Conservation (phyloP, 2,888 invertebrate genomes). For the Leptura quadrifasciata region DNA sequence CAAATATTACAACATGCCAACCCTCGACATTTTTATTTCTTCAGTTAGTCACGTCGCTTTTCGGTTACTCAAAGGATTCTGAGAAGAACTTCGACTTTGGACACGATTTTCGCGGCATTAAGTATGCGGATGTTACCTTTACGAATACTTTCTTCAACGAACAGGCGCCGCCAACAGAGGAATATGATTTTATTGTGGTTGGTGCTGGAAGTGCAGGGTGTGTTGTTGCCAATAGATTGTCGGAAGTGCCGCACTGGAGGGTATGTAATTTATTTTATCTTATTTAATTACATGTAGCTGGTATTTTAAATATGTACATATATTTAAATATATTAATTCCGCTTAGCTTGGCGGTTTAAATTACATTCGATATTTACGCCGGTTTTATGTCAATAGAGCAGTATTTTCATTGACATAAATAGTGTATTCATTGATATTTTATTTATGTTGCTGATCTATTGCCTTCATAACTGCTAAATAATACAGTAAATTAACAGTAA, state of each 20-base stretch:
- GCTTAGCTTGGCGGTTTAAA: too few relatives aligned
- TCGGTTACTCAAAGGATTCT: constrained; percentile 74
- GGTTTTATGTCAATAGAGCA: too few relatives aligned
- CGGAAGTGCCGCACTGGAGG: constrained; percentile 79
- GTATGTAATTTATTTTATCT: constrained; percentile 66
- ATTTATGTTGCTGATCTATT: too few relatives aligned
- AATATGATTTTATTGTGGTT: constrained; percentile 78
- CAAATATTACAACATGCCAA: constrained; percentile 78
- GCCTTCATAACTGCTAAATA: too few relatives aligned
- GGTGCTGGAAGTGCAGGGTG: constrained; percentile 83
- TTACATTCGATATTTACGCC: too few relatives aligned
- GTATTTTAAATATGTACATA: too few relatives aligned
- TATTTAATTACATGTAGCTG: too few relatives aligned
- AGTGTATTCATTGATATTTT: too few relatives aligned
- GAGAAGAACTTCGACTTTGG: constrained; percentile 26
- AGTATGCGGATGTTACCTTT: constrained; percentile 30
- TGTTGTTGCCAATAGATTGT: constrained; percentile 80
- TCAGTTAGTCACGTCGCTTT: constrained; percentile 76
- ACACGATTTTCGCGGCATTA: constrained; percentile 31
- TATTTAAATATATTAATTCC: too few relatives aligned
- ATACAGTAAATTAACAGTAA: too few relatives aligned
- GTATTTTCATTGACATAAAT: too few relatives aligned
- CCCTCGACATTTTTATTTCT: constrained; percentile 78
- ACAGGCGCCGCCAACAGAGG: constrained; percentile 42
- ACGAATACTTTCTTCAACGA: constrained; percentile 47